Evolutionary conservation across 2,888 invertebrate genomes (phyloP), one percentile per base, ranked within the genome.

Genomic region (Helicoverpa assulta): DNA sequence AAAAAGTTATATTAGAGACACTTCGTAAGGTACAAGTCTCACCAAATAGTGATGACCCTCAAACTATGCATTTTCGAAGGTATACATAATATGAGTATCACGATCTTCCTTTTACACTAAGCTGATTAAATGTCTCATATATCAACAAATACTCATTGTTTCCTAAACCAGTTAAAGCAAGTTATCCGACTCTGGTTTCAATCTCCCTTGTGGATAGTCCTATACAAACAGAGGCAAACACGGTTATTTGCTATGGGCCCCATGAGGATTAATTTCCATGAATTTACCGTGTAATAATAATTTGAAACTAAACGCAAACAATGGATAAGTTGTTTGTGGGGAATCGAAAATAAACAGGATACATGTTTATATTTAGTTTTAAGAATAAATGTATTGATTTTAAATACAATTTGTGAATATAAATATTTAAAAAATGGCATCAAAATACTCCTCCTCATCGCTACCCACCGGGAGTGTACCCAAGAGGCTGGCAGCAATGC

Each of bases 191-290:
- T 37, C 14, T 21, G 16, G 54, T 62, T 57, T 60, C 26, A 63
- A 63, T 57, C 59, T 72, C 65, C 65, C 59, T 63, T 57, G 56
- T 5, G 61, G 37, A 29, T 16, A 29, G 33, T 81, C 73, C 73
- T 66, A 72, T 26, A 43, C 40, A 81, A 77, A 78, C 59, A 77
- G 1, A 33, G 26, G 33, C 50, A 81, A 77, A 78, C 59, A 77
- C 2, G 50, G 26, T 50, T 65, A 58, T 73, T 76, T 70, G 77
- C 59, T 29, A 52, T 40, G 2, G 7, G n/a, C 47, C 55, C 54
- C 50, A 26, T 52, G 52, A 37, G 60, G 21, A 12, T 50, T 6
- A 3, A 21, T 40, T 53, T 26, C 64, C 52, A 51, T 65, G 19
- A 21, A 55, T 59, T 12, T 55, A 59, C 40, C 70, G 16, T 50